Evolutionary conservation across 2,113 vertebrate genomes (phyloP).

Genomic region (Alosa alosa): DNA sequence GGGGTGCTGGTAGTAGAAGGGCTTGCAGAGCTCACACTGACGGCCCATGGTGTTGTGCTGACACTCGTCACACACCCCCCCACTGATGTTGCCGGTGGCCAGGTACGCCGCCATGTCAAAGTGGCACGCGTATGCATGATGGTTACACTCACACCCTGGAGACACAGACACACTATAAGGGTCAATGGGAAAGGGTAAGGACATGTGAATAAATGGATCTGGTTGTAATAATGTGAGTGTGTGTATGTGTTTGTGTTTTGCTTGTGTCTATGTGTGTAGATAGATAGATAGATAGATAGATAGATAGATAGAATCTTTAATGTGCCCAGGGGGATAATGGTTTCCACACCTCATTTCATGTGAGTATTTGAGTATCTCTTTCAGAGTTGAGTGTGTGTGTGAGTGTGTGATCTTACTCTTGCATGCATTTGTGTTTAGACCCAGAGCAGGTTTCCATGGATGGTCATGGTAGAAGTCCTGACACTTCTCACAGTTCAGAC

Average conservation of each 20-base stretch:
- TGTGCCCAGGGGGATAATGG: no score
- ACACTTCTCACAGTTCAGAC: conserved; percentile 92
- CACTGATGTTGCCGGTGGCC: conserved; percentile 81
- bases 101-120: conserved; percentile 81
- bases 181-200: background rate
- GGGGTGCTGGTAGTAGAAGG: conserved; percentile 90
- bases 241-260: no score
- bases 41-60: conserved; percentile 89
- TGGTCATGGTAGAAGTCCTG: conserved; percentile 17
- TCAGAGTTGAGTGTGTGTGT: background rate
- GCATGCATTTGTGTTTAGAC: conserved; percentile 86
- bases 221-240: no score
- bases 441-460: conserved; percentile 67
- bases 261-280: no score
- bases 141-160: background rate
- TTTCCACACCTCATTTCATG: no score
- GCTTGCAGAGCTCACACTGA: conserved; percentile 87
- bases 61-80: conserved; percentile 89
- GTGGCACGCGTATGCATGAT: background rate
- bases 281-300: no score
- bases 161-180: no score
- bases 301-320: no score
- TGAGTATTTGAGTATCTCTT: background rate
- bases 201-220: no score
- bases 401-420: conserved; percentile 75